phyloP scores from a whole-genome alignment of 2,113 vertebrate species.

The Cephalophus harveyi region DNA sequence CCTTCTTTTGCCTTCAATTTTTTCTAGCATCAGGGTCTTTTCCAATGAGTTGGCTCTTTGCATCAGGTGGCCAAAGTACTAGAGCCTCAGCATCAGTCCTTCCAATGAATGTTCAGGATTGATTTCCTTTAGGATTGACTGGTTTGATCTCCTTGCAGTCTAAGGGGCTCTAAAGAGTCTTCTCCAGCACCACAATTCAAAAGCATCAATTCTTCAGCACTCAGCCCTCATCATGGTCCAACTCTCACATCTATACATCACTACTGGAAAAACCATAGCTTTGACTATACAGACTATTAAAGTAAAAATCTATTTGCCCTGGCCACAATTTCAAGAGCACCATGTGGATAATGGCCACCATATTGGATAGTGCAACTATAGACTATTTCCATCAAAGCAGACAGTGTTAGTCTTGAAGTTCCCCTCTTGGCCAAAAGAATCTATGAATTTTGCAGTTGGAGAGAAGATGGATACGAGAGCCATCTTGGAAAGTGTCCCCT shows the following conservation, averaged over 20 bases:
- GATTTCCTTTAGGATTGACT: neutral
- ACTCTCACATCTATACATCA: neutral
- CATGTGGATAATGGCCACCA: neutral
- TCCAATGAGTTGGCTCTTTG: neutral
- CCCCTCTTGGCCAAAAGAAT: neutral
- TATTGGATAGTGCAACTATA: accelerated
- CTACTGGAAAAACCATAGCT: neutral
- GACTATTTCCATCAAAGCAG: neutral
- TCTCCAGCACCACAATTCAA: neutral
- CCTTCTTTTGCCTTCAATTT: neutral
- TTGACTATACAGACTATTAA: neutral
- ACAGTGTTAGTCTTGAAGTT: neutral
- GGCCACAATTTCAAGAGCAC: neutral
- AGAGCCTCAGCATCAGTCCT: neutral
- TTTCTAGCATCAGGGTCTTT: neutral
- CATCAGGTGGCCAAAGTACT: neutral
- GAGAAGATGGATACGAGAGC: neutral
- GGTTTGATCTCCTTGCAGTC: neutral
- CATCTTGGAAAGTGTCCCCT: neutral
- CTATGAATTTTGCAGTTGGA: neutral
- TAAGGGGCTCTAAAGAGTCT: neutral
- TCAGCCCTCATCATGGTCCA: neutral
- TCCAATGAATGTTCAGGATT: neutral
- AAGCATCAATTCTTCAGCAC: neutral
- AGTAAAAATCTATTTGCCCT: neutral